A percentile compares a stretch with the other conserved stretches of the same genome.
Conservation (phyloP, 2,113 vertebrate species). For the Sitta europaea region DNA sequence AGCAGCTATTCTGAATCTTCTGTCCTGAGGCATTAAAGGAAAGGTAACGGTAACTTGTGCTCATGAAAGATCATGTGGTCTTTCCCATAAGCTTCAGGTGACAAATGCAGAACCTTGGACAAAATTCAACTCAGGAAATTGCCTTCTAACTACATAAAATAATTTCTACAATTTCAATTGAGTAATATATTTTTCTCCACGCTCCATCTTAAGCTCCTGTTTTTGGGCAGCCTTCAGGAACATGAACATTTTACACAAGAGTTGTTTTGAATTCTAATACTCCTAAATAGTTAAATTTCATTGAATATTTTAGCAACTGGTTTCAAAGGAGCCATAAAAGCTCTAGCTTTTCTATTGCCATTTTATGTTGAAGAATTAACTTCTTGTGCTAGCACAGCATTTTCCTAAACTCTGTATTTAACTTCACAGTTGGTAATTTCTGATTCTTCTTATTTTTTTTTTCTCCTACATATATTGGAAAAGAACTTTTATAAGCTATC, state of each 20-base stretch:
- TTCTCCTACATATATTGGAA: neutral
- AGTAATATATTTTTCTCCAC: neutral
- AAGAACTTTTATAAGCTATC: neutral
- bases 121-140: constrained; percentile 41
- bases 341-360: neutral
- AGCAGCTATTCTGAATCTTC: neutral
- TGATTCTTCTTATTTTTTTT: neutral
- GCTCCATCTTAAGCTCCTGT: neutral
- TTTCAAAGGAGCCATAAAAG: neutral
- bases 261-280: neutral
- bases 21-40: neutral
- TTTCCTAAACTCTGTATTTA: neutral
- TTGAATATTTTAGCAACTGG: neutral
- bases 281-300: neutral
- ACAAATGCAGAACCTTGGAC: neutral
- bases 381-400: neutral
- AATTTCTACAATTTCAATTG: neutral
- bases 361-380: neutral
- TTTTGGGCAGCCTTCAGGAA: neutral
- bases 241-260: neutral
- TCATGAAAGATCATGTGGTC: neutral
- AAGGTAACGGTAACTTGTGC: neutral
- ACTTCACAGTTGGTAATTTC: neutral
- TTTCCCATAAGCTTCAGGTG: constrained; percentile 18
- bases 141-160: neutral